Evolutionary conservation across 2,113 vertebrate genomes (phyloP), one percentile per base, ranked within the genome.

Genomic region (Nyctereutes procyonoides): DNA sequence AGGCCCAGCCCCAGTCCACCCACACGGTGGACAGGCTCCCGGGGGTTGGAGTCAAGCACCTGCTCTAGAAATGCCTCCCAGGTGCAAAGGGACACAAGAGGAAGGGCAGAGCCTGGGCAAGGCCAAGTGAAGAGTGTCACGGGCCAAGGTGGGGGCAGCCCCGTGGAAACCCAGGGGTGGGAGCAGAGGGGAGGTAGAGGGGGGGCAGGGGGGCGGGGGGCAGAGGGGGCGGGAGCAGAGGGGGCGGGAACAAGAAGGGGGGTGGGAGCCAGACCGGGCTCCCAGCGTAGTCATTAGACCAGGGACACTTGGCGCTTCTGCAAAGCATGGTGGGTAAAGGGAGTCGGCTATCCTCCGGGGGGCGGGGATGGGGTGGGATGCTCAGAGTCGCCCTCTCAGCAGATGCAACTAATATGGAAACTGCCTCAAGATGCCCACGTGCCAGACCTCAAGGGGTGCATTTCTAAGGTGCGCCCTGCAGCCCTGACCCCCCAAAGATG

Each of bases 381-480:
- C 32, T 12, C 65, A 7, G 76, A 58, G 62, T 26, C 17, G 3
- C 8, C 8, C 74, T 22, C 35, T 55, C 28, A 7, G 48, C 51
- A 15, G 38, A 32, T 0, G 0, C 20, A 2, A 3, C 0, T 0
- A n/a, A n/a, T 22, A 1, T 30, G 60, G 35, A 62, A 30, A 48
- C 3, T 4, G 51, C 51, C 16, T 38, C 58, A 13, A 12, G 28
- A 17, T 16, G 26, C 20, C 65, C 32, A 14, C n/a, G 9, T 1
- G 5, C 38, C 56, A 88, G 77, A 53, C 28, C 79, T 14, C 6
- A 51, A 30, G 16, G 4, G 12, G n/a, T 0, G 2, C 0, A 0
- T 55, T 51, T 51, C 94, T 32, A 17, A 90, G 71, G 62, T 19
- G 15, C 2, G 2, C 9, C 1, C 10, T 22, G 48, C 9, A 38